Conservation (phyloP, 2,113 vertebrate genomes). For the Coturnix japonica region DNA sequence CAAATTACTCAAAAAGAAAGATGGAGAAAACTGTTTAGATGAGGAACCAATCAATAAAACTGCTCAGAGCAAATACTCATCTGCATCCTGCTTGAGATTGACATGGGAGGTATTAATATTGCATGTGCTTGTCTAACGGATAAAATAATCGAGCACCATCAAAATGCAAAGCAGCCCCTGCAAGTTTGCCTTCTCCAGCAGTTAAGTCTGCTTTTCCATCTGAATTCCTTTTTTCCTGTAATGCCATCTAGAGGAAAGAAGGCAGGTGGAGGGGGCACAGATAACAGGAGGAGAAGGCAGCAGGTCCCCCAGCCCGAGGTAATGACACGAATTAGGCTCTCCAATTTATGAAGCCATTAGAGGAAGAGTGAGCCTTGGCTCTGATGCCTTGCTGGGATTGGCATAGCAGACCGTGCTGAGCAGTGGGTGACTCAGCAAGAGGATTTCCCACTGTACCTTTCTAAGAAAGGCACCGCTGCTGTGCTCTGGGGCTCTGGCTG, state of each 20-base stretch:
- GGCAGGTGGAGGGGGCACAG: neutral
- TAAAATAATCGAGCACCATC: constrained; percentile 47
- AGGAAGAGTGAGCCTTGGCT: neutral
- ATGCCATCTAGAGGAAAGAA: constrained; percentile 67
- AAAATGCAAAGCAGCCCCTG: constrained; percentile 35
- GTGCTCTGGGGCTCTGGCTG: neutral
- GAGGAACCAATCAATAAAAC: constrained; percentile 32
- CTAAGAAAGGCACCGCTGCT: neutral
- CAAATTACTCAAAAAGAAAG: neutral
- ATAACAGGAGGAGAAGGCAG: neutral
- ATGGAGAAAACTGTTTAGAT: neutral
- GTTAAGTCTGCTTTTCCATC: neutral
- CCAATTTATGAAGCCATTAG: neutral
- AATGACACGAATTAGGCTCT: neutral
- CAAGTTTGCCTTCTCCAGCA: neutral
- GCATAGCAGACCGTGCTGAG: neutral
- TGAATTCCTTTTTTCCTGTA: constrained; percentile 60
- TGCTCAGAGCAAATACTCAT: constrained; percentile 13
- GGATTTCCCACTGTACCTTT: neutral
- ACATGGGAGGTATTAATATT: constrained; percentile 46
- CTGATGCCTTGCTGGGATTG: accelerated
- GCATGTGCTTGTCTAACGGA: constrained; percentile 18
- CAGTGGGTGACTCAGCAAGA: neutral
- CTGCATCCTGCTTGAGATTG: constrained; percentile 32
- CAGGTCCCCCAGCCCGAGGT: neutral